Evolutionary conservation across 2,797 vertebrate genomes (phyloP).

Genomic region (Sebastes baramenuke): DNA sequence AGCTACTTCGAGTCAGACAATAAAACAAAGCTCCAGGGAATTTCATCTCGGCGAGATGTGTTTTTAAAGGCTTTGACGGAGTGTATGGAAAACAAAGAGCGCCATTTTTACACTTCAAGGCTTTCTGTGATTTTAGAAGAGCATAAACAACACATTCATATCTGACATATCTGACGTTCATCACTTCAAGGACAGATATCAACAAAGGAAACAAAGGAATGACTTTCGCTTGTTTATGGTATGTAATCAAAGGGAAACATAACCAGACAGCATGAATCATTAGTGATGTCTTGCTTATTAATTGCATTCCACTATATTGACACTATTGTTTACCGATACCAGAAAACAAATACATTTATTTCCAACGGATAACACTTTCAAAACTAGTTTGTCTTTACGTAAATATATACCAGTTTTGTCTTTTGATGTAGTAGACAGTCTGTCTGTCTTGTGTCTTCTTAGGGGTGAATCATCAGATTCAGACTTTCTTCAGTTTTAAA

Average conservation of each 20-base stretch:
- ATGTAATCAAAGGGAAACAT: not conserved
- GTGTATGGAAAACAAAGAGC: not conserved
- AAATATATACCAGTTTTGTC: no score
- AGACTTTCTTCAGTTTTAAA: not conserved
- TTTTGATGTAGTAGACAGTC: not conserved
- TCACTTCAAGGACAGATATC: not conserved
- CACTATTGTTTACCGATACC: not conserved
- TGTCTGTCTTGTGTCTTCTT: not conserved
- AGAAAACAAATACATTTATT: not conserved
- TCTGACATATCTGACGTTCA: not conserved
- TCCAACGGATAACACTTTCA: not conserved
- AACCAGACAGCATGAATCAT: not conserved
- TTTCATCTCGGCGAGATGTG: not conserved
- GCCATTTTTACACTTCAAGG: not conserved
- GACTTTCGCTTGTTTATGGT: not conserved
- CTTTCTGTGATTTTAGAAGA: not conserved
- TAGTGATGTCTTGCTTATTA: not conserved
- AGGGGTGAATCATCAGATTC: not conserved
- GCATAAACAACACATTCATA: not conserved
- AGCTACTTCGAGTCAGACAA: not conserved
- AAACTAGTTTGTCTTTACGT: not conserved
- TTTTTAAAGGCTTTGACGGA: not conserved
- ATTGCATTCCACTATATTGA: not conserved
- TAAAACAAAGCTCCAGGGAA: not conserved
- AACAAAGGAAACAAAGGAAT: not conserved